Evolutionary conservation across 2,888 invertebrate species (phyloP), one percentile per base, ranked within the genome.

Genomic region (Empis livida): DNA sequence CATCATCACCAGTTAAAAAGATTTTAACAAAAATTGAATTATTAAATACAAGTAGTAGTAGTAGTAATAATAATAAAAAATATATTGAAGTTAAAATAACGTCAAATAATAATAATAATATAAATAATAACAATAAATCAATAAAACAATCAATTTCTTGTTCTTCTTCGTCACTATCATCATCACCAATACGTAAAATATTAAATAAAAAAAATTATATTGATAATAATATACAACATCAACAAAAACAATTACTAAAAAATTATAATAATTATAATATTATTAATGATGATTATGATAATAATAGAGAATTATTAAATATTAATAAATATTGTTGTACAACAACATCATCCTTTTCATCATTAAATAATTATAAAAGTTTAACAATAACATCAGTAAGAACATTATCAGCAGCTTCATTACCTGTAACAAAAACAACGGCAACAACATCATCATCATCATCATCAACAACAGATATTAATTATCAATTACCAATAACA

Each of bases 381-480:
- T 5, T 27, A 32, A 5, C 32, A 32, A n/a, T 32, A n/a, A 6
- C 20, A 11, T 20, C 11, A 30, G 15, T 40, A 5, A 16, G n/a
- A 40, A 17, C n/a, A 35, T 11, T 30, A 27, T 11, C 43, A 20
- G 11, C 43, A 14, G 17, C 30, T 11, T 11, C 6, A 8, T 27
- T 8, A 11, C 13, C 17, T 10, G 31, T 44, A 51, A 43, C 48
- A 46, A n/a, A 49, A 49, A 11, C 43, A 38, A 45, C 27, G 11
- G 38, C 32, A 35, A 31, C 37, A 27, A 32, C 42, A 3, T 45
- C 49, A 9, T 38, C 39, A 9, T 10, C 37, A n/a, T 15, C 49
- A 35, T 38, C 49, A 14, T 23, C 48, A 27, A 35, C 51, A 30
- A 43, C 49, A 46, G n/a, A 43, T 52, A 43, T 48, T 46, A 42